These are phyloP conservation scores for Aleiodes alternator DNA, from an alignment of 2,888 invertebrate species.

Conservation along the genomic window DNA sequence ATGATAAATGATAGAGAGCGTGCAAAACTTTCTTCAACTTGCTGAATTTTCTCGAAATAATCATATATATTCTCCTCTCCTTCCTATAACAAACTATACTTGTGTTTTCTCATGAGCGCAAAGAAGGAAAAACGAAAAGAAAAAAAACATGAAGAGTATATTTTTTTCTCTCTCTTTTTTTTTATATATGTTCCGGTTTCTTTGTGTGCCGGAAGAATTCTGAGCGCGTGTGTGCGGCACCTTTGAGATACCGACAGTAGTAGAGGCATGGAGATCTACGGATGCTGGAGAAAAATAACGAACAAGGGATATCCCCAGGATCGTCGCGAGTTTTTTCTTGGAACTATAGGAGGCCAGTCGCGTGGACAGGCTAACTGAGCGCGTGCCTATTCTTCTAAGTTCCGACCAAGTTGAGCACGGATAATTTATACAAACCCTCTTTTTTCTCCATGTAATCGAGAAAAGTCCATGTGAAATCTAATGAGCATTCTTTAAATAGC, in stretches of 20 bases:
- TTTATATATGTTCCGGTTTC: slow-evolving; percentile 20
- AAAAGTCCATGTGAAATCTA: not conserved
- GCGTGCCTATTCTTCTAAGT: slow-evolving; percentile 56
- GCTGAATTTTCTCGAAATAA: too few relatives aligned
- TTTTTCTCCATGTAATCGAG: not conserved
- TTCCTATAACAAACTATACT: too few relatives aligned
- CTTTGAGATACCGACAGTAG: slow-evolving; percentile 29
- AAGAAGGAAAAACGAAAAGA: not conserved
- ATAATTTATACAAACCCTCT: not conserved
- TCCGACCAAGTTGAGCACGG: too few relatives aligned
- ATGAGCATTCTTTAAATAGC: not conserved
- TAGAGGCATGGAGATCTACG: slow-evolving; percentile 25
- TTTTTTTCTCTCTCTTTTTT: not conserved
- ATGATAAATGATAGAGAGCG: slow-evolving; percentile 35
- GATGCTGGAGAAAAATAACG: slow-evolving; percentile 40
- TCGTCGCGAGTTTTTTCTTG: slow-evolving; percentile 57
- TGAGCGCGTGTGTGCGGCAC: slow-evolving; percentile 49
- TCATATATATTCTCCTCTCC: too few relatives aligned
- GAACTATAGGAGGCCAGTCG: slow-evolving; percentile 60
- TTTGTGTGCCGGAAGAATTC: slow-evolving; percentile 44
- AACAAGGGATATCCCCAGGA: slow-evolving; percentile 25
- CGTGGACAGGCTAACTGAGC: slow-evolving; percentile 60
- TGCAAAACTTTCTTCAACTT: slow-evolving; percentile 36
- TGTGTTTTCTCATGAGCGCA: too few relatives aligned
- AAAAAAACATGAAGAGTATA: slow-evolving; percentile 19